phyloP scores from a whole-genome alignment of 2,888 invertebrate species.

The Sarcophaga caerulescens region DNA sequence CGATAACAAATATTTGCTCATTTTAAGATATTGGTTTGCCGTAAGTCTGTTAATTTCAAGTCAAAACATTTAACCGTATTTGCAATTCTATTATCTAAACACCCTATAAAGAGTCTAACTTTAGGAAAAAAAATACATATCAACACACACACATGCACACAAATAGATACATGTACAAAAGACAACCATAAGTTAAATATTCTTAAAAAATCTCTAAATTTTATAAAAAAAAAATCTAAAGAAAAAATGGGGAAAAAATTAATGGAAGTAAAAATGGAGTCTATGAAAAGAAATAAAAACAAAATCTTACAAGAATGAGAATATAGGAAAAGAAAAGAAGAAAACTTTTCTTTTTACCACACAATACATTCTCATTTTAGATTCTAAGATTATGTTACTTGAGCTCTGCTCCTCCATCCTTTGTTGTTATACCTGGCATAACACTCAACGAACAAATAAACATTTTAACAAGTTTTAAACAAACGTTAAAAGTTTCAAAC shows the following conservation, averaged over 20 bases:
- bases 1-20: too few relatives aligned
- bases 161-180: not conserved
- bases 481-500: constrained; percentile 61
- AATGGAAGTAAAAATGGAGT: not conserved
- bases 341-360: constrained; percentile 43
- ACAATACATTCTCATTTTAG: constrained; percentile 38
- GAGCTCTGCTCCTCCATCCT: not conserved
- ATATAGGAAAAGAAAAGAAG: not conserved
- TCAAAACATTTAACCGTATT: too few relatives aligned
- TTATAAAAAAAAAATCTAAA: constrained; percentile 5
- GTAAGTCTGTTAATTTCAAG: too few relatives aligned
- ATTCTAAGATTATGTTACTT: constrained; percentile 30
- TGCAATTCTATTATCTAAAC: too few relatives aligned
- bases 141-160: not conserved
- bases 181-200: constrained; percentile 25
- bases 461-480: constrained; percentile 66
- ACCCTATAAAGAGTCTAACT: too few relatives aligned
- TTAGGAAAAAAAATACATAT: not conserved
- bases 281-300: not conserved
- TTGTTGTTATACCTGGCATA: constrained; percentile 39
- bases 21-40: too few relatives aligned
- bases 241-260: not conserved
- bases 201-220: not conserved
- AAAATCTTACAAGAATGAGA: not conserved
- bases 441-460: constrained; percentile 63